phyloP scores from a whole-genome alignment of 2,888 invertebrate genomes.

The Allophyes oxyacanthae region DNA sequence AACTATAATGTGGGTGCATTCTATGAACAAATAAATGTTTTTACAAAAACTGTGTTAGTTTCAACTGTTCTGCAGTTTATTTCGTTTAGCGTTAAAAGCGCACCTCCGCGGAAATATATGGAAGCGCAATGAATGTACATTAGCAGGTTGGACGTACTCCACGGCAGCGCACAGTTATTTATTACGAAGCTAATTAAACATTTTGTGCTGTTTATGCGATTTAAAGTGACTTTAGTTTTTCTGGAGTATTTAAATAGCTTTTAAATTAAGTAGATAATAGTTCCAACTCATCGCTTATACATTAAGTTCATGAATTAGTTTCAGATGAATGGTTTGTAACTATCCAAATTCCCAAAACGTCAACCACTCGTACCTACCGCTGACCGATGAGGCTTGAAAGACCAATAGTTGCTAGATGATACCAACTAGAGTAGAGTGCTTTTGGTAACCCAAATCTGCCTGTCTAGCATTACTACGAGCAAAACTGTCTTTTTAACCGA shows the following conservation, averaged over 20 bases:
- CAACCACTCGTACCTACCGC: too few relatives aligned
- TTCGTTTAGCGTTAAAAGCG: conserved; percentile 47
- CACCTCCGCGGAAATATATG: conserved; percentile 41
- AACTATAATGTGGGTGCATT: background rate
- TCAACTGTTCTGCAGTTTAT: conserved; percentile 38
- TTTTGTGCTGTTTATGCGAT: conserved; percentile 30
- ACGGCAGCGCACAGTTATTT: conserved; percentile 37
- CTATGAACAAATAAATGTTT: conserved; percentile 43
- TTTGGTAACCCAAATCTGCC: too few relatives aligned
- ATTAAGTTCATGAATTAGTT: too few relatives aligned
- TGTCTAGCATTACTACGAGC: too few relatives aligned
- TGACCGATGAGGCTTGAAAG: too few relatives aligned
- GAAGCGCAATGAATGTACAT: conserved; percentile 53
- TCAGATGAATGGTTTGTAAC: too few relatives aligned
- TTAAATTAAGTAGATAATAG: too few relatives aligned
- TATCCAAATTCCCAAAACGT: too few relatives aligned
- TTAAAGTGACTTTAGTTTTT: background rate
- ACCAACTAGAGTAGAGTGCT: too few relatives aligned
- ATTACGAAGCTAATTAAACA: conserved; percentile 53
- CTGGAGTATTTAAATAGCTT: background rate
- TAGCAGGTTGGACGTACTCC: conserved; percentile 43
- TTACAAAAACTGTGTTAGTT: conserved; percentile 48
- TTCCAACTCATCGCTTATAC: too few relatives aligned
- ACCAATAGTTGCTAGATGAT: too few relatives aligned
- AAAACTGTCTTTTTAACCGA: too few relatives aligned